Percentiles rank a stretch among this genome's conserved stretches.
phyloP scores from a whole-genome alignment of 1,140 invertebrate species.

The Diorhabda carinulata region DNA sequence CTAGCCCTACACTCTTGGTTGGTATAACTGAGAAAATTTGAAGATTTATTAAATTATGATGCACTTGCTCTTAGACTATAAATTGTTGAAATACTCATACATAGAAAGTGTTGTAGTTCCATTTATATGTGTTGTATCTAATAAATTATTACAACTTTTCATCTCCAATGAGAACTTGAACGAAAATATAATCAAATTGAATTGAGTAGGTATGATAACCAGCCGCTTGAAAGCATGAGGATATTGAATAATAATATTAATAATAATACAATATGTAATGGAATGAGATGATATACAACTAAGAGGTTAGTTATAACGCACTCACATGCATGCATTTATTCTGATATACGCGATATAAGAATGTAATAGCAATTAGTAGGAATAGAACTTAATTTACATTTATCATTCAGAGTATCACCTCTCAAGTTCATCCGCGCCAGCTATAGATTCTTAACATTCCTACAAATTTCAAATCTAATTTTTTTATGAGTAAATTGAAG shows the following conservation, averaged over 20 bases:
- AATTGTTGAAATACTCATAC: too few relatives aligned
- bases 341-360: neutral
- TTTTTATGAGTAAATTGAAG: neutral
- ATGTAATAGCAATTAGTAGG: neutral
- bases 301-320: constrained; percentile 6
- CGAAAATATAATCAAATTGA: too few relatives aligned
- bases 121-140: too few relatives aligned
- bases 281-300: constrained; percentile 8
- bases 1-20: too few relatives aligned
- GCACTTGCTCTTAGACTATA: too few relatives aligned
- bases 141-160: too few relatives aligned
- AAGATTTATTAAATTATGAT: too few relatives aligned
- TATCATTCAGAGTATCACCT: neutral
- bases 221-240: neutral
- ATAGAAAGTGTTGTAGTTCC: too few relatives aligned
- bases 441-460: neutral
- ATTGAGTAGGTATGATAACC: too few relatives aligned
- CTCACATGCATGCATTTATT: constrained; percentile 8
- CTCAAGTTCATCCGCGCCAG: neutral
- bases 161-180: too few relatives aligned
- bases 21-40: too few relatives aligned
- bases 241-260: constrained; percentile 6
- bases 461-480: neutral
- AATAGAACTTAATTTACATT: constrained; percentile 1
- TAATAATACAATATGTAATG: constrained; percentile 6